phyloP scores from a whole-genome alignment of 1,140 invertebrate species.

The Thalassaphorura encarpata region DNA sequence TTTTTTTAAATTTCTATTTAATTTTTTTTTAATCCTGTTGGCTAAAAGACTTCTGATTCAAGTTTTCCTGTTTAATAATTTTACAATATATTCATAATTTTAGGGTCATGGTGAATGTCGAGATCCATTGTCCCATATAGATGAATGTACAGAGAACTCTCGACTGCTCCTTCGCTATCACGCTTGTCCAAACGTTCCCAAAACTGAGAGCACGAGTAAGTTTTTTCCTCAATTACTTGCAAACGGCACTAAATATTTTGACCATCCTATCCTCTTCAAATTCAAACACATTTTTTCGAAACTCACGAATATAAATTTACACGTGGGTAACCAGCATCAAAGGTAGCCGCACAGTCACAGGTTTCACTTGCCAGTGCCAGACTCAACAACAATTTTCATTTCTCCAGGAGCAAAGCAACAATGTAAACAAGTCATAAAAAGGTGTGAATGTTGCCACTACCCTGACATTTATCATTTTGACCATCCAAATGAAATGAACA shows the following conservation, averaged over 20 bases:
- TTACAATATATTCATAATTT: no score
- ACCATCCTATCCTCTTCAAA: no score
- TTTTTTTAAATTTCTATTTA: constrained; percentile 14
- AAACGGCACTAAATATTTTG: no score
- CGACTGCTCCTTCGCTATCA: constrained; percentile 32
- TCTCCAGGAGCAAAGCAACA: not conserved
- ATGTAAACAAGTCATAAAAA: no score
- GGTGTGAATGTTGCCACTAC: no score
- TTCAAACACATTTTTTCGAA: not conserved
- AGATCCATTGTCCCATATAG: constrained; percentile 32
- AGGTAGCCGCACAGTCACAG: no score
- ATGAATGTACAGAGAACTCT: constrained; percentile 32
- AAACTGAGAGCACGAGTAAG: constrained; percentile 33
- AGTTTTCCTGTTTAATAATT: no score
- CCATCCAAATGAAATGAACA: no score
- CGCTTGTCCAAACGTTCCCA: constrained; percentile 33
- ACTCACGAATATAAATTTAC: not conserved
- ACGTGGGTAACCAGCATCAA: no score
- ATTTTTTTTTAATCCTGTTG: not conserved
- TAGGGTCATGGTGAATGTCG: constrained; percentile 32
- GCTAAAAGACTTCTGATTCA: no score
- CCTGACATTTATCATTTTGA: no score
- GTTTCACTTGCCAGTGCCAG: no score
- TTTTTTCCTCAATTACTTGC: not conserved
- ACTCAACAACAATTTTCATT: not conserved